phyloP scores from a whole-genome alignment of 2,113 vertebrate species.

The Opisthocomus hoazin region DNA sequence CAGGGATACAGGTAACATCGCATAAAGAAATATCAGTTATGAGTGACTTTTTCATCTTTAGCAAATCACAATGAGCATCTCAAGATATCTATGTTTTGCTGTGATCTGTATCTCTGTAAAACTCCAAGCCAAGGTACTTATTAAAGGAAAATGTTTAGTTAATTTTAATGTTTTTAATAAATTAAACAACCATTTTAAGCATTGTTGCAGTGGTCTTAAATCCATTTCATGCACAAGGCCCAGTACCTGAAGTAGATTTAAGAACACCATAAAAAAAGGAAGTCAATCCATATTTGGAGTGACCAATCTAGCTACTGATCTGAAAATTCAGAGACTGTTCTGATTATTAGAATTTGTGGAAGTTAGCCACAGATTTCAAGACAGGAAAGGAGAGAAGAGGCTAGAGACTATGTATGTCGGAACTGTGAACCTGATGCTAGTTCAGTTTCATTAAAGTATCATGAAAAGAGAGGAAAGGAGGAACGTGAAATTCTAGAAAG shows the following conservation, averaged over 20 bases:
- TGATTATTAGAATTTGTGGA: background rate
- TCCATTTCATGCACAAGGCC: background rate
- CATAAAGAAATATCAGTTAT: background rate
- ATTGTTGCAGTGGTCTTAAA: background rate
- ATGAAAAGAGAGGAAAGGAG: background rate
- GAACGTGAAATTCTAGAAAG: background rate
- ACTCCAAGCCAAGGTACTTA: background rate
- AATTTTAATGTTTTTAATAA: background rate
- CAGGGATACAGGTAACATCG: rapidly evolving
- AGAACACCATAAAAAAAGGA: background rate
- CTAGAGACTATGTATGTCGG: no score
- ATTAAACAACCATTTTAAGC: background rate
- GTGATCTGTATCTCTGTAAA: background rate
- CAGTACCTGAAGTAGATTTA: background rate
- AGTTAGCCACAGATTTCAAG: background rate
- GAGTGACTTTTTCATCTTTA: background rate
- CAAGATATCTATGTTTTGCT: background rate
- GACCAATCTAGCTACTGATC: background rate
- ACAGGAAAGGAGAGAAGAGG: background rate
- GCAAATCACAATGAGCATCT: background rate
- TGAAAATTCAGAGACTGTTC: background rate
- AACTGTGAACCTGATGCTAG: background rate
- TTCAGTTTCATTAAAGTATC: background rate
- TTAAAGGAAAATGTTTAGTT: background rate
- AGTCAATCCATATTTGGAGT: background rate